Evolutionary conservation across 2,888 invertebrate genomes (phyloP), one percentile per base, ranked within the genome.

Genomic region (Candidula unifasciata): DNA sequence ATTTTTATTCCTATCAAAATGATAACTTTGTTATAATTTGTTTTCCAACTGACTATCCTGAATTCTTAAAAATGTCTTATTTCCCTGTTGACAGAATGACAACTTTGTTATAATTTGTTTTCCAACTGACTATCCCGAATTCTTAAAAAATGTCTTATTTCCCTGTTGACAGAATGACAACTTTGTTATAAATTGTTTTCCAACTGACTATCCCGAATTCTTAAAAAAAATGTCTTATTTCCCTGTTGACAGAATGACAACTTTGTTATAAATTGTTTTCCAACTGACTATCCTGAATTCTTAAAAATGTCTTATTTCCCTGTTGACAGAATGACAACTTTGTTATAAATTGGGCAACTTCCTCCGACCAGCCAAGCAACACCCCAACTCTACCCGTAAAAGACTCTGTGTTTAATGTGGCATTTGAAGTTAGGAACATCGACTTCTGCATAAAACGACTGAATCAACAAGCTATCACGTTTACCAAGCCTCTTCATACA

Each of bases 401-500:
- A 77, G 85, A 85, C 69, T 86, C 87, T 1, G 87, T 87, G 5
- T 87, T 85, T 37, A 86, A 87, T 52, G 80, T 87, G 0, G 85
- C 85, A 30, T 82, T 87, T 24, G 80, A 82, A 77, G 87, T 87
- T n/a, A 84, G 83, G 44, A 69, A 86, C 52, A 80, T 87, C 0
- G 84, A 87, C 27, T 54, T 37, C 1, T 85, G 76, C 52, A 30
- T 87, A 27, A 33, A 80, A 10, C 83, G 84, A 0, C 71, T 87
- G 10, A 24, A 64, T 6, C 35, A 37, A 2, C 83, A 84, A 30
- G 91, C 92, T 10, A 93, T 91, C 1, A 84, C 86, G 54, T 86
- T 94, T 13, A 30, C 93, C 33, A 90, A 90, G 83, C 89, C 91
- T 24, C 87, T 92, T 8, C 87, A 86, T 30, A 88, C 86, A 27